Percentiles rank a stretch among this genome's conserved stretches.
phyloP scores from a whole-genome alignment of 2,888 invertebrate genomes.

The Dryadula phaetusa region DNA sequence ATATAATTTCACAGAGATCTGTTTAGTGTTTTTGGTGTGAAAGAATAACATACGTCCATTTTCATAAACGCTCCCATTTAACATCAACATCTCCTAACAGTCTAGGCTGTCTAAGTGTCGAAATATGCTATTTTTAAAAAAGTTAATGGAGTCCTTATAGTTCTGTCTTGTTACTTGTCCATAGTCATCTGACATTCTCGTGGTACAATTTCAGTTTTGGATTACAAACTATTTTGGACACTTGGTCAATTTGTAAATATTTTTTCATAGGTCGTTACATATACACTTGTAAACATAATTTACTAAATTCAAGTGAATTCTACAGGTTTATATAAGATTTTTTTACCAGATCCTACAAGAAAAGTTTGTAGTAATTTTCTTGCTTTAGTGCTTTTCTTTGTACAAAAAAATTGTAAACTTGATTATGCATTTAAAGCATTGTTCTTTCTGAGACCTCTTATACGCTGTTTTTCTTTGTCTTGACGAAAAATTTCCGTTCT shows the following conservation, averaged over 20 bases:
- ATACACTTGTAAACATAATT: neutral
- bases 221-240: neutral
- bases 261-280: neutral
- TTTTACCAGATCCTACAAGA: slow-evolving; percentile 7
- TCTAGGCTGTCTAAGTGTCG: slow-evolving; percentile 10
- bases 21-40: too few relatives aligned
- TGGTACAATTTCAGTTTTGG: neutral
- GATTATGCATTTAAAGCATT: slow-evolving; percentile 43
- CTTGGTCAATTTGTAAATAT: neutral
- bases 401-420: slow-evolving; percentile 27
- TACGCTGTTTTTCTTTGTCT: slow-evolving; percentile 40
- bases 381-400: slow-evolving; percentile 25
- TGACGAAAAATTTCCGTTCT: slow-evolving; percentile 37
- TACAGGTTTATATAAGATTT: neutral
- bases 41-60: too few relatives aligned
- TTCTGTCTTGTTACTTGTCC: slow-evolving; percentile 11
- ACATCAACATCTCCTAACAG: neutral
- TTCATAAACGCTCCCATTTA: too few relatives aligned
- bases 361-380: slow-evolving; percentile 23
- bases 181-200: neutral
- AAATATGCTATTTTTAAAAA: slow-evolving; percentile 11
- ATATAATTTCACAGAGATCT: too few relatives aligned
- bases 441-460: slow-evolving; percentile 42
- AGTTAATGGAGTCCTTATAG: slow-evolving; percentile 13
- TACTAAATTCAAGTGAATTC: neutral